phyloP scores from a whole-genome alignment of 64 coral and sea anemone species.

The Acropora tenuis region DNA sequence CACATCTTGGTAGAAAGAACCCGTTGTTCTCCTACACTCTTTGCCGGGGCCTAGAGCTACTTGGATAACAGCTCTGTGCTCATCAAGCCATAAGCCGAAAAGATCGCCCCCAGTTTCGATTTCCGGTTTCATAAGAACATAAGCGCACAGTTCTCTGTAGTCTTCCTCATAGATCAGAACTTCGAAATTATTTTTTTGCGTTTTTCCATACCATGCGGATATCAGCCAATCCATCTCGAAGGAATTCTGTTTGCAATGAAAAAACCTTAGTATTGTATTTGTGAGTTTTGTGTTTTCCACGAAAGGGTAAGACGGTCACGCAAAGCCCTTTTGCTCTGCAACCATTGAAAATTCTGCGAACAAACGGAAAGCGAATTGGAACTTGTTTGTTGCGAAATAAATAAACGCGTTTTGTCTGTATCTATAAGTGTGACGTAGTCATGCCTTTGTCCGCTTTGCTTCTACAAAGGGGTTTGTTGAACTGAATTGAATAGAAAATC shows the following conservation, averaged over 20 bases:
- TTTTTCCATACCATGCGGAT: accelerated
- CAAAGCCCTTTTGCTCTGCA: not conserved
- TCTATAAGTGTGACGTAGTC: too few relatives aligned
- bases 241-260: not conserved
- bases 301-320: not conserved
- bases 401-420: too few relatives aligned
- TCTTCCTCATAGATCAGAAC: conserved; percentile 54
- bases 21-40: not conserved
- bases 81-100: conserved; percentile 62
- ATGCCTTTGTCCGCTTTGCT: too few relatives aligned
- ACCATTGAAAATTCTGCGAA: too few relatives aligned
- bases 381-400: too few relatives aligned
- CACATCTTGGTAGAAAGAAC: conserved; percentile 59
- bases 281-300: not conserved
- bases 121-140: conserved; percentile 30
- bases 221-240: not conserved
- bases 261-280: not conserved
- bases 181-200: not conserved
- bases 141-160: not conserved
- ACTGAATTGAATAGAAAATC: too few relatives aligned
- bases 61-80: conserved; percentile 56
- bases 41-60: conserved; percentile 47
- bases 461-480: too few relatives aligned
- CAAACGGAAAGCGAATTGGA: too few relatives aligned
- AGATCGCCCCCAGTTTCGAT: conserved; percentile 63